Evolutionary conservation across 1,140 invertebrate species (phyloP), one percentile per base, ranked within the genome.

Genomic region (Bombus breviceps): DNA sequence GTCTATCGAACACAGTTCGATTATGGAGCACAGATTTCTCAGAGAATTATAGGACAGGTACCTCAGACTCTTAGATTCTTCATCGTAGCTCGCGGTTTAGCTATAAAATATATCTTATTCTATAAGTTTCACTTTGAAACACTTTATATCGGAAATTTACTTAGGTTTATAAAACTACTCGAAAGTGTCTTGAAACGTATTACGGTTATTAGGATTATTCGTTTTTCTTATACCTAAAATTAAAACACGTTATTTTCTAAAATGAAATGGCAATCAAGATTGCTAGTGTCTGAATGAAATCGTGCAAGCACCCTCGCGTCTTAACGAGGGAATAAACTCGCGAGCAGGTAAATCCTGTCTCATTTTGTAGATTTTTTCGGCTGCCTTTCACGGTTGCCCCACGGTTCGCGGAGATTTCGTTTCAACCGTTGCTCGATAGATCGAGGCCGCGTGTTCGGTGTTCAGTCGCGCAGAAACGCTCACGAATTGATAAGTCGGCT

Each of bases 391-490:
- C n/a, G 39, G 13, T 22, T 53, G 34, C 39, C n/a, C 34, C 66
- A 15, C 12, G 25, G 25, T 75, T 57, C 32, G 15, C 73, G 41
- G n/a, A 8, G 32, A 62, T 68, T 66, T 69, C 53, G 37, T 83
- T 77, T 25, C 74, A 34, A 22, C 64, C 34, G 74, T 69, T 66
- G 28, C 71, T 37, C 57, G 22, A 12, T 18, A 13, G 72, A 83
- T 76, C 81, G 72, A 76, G 81, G 73, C 68, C 81, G 73, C 25
- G 28, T n/a, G 59, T 53, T 53, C 18, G 28, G 43, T 37, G 72
- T 43, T 78, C 82, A 78, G n/a, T 32, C 74, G 64, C 74, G 82
- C 39, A 68, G 74, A 83, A 69, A 69, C 47, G 25, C 13, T 43
- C 62, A 64, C 43, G 74, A 41, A 57, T 39, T 39, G 64, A 69